These are phyloP conservation scores for Conistra vaccinii DNA, from an alignment of 2,888 invertebrate genomes.

Conservation along the genomic window DNA sequence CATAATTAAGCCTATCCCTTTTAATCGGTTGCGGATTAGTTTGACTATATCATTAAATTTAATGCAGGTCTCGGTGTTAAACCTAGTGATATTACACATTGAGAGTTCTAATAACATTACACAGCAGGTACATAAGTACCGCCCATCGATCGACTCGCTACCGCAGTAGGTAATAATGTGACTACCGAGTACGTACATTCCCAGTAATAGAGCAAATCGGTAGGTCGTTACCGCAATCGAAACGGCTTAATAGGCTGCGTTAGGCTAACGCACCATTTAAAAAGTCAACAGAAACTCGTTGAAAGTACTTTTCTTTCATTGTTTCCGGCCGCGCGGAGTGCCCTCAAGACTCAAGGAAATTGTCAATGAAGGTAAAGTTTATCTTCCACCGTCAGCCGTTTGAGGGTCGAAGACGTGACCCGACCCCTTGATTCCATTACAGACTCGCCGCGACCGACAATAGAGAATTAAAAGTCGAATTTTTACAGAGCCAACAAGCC, in stretches of 20 bases:
- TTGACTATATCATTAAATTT: conserved; percentile 42
- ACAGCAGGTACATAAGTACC: conserved; percentile 2
- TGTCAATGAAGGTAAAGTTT: conserved; percentile 90
- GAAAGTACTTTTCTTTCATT: conserved; percentile 87
- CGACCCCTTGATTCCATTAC: conserved; percentile 86
- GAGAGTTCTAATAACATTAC: conserved; percentile 29
- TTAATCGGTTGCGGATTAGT: conserved; percentile 54
- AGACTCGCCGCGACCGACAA: conserved; percentile 76
- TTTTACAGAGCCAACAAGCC: conserved; percentile 81
- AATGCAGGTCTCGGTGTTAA: conserved; percentile 39
- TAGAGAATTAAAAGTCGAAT: conserved; percentile 85
- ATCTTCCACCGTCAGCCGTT: conserved; percentile 88
- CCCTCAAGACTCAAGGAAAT: conserved; percentile 87
- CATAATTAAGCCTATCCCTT: conserved; percentile 64
- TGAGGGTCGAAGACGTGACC: conserved; percentile 86
- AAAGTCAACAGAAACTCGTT: conserved; percentile 84
- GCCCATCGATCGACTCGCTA: conserved; percentile 37
- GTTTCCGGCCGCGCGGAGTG: conserved; percentile 83
- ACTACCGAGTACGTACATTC: conserved; percentile 29
- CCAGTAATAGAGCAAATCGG: conserved; percentile 58
- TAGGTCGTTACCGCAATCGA: conserved; percentile 64
- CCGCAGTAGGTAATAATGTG: conserved; percentile 30
- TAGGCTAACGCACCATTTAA: conserved; percentile 81
- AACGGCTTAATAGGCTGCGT: conserved; percentile 72
- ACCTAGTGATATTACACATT: conserved; percentile 5